Conservation (phyloP, 2,113 vertebrate genomes). For the Forbesichthys papilliferus region DNA sequence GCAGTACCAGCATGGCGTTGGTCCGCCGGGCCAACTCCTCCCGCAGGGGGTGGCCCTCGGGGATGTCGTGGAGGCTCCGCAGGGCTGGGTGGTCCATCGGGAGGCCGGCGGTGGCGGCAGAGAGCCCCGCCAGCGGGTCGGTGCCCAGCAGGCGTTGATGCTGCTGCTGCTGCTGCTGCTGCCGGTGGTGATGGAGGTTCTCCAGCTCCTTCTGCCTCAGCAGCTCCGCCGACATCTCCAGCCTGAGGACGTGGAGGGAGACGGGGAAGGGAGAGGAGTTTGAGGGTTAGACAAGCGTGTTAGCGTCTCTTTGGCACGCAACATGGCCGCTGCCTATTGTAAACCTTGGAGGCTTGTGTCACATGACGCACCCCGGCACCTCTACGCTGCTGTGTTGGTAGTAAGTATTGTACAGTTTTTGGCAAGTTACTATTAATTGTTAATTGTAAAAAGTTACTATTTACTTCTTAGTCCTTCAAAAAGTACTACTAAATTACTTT, state of each 20-base stretch:
- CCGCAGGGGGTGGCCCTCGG: constrained; percentile 85
- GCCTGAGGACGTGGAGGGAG: constrained; percentile 60
- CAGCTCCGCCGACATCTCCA: constrained; percentile 94
- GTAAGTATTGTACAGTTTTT: too few relatives aligned
- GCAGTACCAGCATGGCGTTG: constrained; percentile 90
- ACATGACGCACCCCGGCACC: too few relatives aligned
- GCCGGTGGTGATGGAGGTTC: constrained; percentile 82
- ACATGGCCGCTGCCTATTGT: too few relatives aligned
- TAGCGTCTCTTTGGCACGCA: not conserved
- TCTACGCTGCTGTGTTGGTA: too few relatives aligned
- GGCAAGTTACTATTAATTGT: too few relatives aligned
- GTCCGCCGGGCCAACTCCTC: constrained; percentile 85
- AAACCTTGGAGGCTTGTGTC: too few relatives aligned
- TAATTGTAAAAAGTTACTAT: too few relatives aligned
- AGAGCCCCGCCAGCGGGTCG: constrained; percentile 79
- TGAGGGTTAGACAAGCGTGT: not conserved
- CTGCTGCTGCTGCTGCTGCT: constrained; percentile 80
- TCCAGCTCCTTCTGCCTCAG: constrained; percentile 94
- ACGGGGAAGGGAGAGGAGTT: not conserved
- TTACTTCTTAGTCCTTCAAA: too few relatives aligned
- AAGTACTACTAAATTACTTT: too few relatives aligned
- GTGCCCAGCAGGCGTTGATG: constrained; percentile 82
- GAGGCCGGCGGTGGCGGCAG: constrained; percentile 79
- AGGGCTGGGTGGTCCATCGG: constrained; percentile 86
- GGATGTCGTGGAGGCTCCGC: constrained; percentile 84